Conservation (phyloP, 2,113 vertebrate species). For the Muntiacus reevesi region DNA sequence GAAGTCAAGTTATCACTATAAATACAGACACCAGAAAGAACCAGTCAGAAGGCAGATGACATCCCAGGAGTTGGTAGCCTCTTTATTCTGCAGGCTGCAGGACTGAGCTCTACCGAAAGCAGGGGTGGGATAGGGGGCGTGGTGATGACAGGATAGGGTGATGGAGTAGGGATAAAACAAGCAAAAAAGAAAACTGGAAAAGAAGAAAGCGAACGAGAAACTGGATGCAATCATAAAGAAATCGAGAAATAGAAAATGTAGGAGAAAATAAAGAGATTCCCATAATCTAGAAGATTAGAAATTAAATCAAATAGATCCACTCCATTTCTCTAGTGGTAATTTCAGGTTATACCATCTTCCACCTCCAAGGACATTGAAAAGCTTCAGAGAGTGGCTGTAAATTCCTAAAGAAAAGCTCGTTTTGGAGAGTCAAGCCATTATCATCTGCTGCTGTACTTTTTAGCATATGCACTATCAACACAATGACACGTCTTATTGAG, state of each 20-base stretch:
- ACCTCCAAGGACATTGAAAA: background rate
- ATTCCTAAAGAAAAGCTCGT: slow-evolving; percentile 14
- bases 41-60: background rate
- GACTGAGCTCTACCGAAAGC: background rate
- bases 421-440: background rate
- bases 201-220: background rate
- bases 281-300: background rate
- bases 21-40: background rate
- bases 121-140: accelerated
- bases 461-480: slow-evolving; percentile 26
- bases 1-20: slow-evolving; percentile 22
- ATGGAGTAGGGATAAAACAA: background rate
- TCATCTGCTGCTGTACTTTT: slow-evolving; percentile 35
- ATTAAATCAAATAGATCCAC: background rate
- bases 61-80: background rate
- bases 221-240: background rate
- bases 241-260: background rate
- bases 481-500: slow-evolving; percentile 56
- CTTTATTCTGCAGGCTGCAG: background rate
- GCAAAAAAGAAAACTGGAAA: background rate
- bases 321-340: background rate
- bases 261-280: background rate
- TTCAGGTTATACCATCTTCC: background rate
- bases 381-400: background rate
- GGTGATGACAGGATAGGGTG: background rate